Percentiles rank a stretch among this genome's conserved stretches.
phyloP scores from a whole-genome alignment of 2,888 invertebrate genomes.

The Empis stercorea region DNA sequence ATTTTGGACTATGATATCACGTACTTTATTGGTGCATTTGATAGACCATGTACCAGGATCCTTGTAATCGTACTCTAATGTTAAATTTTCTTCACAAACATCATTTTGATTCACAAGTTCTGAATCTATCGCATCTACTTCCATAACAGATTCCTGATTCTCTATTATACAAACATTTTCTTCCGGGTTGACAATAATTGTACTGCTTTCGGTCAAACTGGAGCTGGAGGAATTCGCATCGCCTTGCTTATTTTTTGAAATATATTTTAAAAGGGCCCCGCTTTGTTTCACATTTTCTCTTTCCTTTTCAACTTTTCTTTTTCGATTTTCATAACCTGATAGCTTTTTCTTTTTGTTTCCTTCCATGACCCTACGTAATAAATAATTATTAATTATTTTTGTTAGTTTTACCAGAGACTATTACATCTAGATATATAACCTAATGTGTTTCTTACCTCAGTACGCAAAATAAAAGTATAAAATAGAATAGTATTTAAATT shows the following conservation, averaged over 20 bases:
- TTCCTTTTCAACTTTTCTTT: not conserved
- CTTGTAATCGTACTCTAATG: not conserved
- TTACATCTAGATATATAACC: not conserved
- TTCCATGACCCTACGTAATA: not conserved
- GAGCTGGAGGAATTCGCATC: not conserved
- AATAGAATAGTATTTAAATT: too few species aligned
- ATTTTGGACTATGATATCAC: conserved; percentile 3
- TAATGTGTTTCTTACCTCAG: not conserved
- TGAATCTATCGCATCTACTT: not conserved
- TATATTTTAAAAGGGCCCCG: conserved; percentile 1
- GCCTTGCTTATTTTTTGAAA: conserved; percentile 1
- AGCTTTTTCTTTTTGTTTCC: not conserved
- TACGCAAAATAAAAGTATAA: too few species aligned
- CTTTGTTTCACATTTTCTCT: conserved; percentile 3
- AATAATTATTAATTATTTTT: not conserved
- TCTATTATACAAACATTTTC: not conserved
- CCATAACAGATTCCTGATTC: not conserved
- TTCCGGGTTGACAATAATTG: not conserved
- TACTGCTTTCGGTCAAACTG: conserved; percentile 1
- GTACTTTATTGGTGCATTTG: not conserved
- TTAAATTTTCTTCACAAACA: not conserved
- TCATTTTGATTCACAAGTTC: not conserved
- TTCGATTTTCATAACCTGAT: conserved; percentile 2
- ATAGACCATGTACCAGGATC: conserved; percentile 1
- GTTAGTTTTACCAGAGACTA: not conserved